These are phyloP conservation scores for Pluvianellus socialis DNA, from an alignment of 2,113 vertebrate species.

Conservation along the genomic window DNA sequence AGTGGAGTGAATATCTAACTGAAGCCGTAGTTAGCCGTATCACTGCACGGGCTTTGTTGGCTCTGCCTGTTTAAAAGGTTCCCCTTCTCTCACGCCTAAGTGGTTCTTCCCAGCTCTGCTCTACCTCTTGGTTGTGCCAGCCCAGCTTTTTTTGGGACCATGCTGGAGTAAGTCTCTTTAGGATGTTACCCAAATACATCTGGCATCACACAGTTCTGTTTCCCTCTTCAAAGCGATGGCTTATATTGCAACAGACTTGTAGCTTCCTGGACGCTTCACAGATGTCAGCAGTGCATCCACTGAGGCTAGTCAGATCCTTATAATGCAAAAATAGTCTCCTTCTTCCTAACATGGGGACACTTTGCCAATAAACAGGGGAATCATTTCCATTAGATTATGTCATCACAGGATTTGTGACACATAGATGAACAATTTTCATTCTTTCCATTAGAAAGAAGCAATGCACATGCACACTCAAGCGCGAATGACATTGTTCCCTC, in stretches of 20 bases:
- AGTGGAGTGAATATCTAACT: not conserved
- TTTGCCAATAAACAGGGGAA: not conserved
- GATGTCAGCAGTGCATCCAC: not conserved
- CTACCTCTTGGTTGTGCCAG: not conserved
- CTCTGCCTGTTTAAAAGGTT: not conserved
- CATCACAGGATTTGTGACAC: not conserved
- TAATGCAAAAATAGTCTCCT: not conserved
- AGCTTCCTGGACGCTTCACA: not conserved
- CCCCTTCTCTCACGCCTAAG: not conserved
- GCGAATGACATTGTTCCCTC: not conserved
- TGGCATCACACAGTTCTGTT: not conserved
- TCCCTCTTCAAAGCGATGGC: not conserved
- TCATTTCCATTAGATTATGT: not conserved
- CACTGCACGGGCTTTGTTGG: not conserved
- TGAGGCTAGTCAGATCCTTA: not conserved
- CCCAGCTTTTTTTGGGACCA: not conserved
- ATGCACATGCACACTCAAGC: not conserved
- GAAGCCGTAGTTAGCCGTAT: fast-evolving
- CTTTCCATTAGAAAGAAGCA: not conserved
- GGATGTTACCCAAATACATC: not conserved
- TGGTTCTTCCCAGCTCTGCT: not conserved
- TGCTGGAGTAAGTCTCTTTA: not conserved
- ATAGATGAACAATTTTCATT: not conserved
- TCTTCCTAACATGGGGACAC: not conserved
- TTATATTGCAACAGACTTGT: not conserved